A percentile compares a stretch with the other conserved stretches of the same genome.
Evolutionary conservation across 2,113 vertebrate genomes (phyloP).

Genomic region (Vanacampus margaritifer): DNA sequence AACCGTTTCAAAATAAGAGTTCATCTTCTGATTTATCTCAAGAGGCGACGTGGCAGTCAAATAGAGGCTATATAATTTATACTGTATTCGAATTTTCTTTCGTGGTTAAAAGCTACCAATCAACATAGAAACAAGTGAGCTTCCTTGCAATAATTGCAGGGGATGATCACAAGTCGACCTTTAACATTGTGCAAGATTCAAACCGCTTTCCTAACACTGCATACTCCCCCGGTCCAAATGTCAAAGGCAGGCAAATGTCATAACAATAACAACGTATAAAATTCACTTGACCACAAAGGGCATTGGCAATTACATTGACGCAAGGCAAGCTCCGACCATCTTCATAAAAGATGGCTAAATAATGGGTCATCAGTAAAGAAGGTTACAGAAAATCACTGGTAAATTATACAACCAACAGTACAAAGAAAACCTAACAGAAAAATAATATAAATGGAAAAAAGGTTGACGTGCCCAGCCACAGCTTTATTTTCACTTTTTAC

Average conservation of each 20-base stretch:
- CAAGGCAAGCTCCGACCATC: background rate
- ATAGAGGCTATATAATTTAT: background rate
- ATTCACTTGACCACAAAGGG: conserved; percentile 21
- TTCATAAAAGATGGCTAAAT: conserved; percentile 11
- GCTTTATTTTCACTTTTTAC: too few species aligned
- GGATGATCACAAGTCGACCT: conserved; percentile 62
- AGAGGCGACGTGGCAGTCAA: conserved; percentile 4
- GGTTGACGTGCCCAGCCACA: too few species aligned
- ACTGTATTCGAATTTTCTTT: conserved; percentile 5
- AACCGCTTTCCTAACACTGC: conserved; percentile 56
- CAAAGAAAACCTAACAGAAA: background rate
- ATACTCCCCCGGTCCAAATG: conserved; percentile 51
- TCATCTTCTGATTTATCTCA: conserved; percentile 1
- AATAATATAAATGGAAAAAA: background rate
- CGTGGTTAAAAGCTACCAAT: conserved; percentile 36
- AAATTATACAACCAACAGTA: background rate
- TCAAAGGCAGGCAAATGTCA: conserved; percentile 59
- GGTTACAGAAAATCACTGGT: conserved; percentile 8
- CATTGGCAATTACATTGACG: conserved; percentile 14
- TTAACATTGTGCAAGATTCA: conserved; percentile 41
- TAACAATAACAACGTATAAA: conserved; percentile 44
- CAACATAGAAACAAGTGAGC: conserved; percentile 16
- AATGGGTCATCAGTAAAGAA: conserved; percentile 14
- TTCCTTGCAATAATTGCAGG: conserved; percentile 16
- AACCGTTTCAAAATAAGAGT: background rate